Conservation (phyloP, 2,113 vertebrate genomes). For the Dinomys branickii region DNA sequence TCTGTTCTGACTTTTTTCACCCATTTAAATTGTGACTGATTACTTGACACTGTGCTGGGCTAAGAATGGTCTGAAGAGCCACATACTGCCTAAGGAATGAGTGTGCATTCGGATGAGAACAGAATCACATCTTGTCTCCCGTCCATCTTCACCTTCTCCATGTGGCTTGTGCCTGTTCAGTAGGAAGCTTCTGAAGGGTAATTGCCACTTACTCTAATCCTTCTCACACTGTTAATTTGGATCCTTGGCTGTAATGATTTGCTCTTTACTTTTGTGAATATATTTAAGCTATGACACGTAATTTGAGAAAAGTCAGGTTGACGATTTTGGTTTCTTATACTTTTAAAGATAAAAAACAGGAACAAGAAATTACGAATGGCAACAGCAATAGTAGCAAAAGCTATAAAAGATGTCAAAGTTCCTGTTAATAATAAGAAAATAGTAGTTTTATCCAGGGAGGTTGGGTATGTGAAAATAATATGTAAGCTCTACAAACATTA, state of each 20-base stretch:
- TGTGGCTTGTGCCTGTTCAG: not conserved
- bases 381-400: not conserved
- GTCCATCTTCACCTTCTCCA: constrained; percentile 61
- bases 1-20: constrained; percentile 7
- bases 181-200: not conserved
- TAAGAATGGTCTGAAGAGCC: not conserved
- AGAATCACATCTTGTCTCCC: not conserved
- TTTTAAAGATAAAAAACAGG: constrained; percentile 42
- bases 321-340: constrained; percentile 40
- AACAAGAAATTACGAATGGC: not conserved
- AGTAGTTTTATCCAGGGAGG: not conserved
- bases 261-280: constrained; percentile 38
- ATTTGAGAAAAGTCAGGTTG: constrained; percentile 48
- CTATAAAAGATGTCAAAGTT: not conserved
- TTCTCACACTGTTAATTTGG: constrained; percentile 54
- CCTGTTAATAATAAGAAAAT: not conserved
- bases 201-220: constrained; percentile 58
- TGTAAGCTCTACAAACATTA: not conserved
- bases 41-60: not conserved
- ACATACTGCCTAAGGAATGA: not conserved
- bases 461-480: not conserved
- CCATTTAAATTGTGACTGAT: constrained; percentile 33
- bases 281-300: not conserved
- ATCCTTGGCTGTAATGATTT: not conserved
- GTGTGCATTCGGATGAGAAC: not conserved